Percentiles rank a stretch among this genome's conserved stretches.
These are phyloP conservation scores for Tribolium castaneum DNA, from an alignment of 1,140 invertebrate species.

Conservation along the genomic window DNA sequence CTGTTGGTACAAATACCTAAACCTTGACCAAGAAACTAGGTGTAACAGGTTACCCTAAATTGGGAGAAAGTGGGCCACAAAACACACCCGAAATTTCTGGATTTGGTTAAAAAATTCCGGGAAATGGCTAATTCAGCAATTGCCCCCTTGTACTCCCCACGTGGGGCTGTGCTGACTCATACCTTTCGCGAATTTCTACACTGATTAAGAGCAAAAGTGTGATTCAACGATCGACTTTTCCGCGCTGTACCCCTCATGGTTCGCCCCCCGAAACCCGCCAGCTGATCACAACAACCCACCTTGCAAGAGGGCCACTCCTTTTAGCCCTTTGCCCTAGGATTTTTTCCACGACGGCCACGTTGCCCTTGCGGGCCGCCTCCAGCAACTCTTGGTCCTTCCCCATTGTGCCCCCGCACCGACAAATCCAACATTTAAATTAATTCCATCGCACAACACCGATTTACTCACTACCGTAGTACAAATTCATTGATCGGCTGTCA, in stretches of 20 bases:
- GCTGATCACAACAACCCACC: slow-evolving; percentile 72
- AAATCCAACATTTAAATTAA: slow-evolving; percentile 63
- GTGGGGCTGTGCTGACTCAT: no score
- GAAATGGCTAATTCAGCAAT: background rate
- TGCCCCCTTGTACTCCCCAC: no score
- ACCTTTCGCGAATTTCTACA: no score
- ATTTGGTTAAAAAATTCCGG: background rate
- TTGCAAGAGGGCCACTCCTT: slow-evolving; percentile 92
- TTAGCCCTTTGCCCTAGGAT: slow-evolving; percentile 89
- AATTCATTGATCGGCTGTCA: slow-evolving; percentile 79
- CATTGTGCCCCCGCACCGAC: slow-evolving; percentile 78
- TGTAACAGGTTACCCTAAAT: slow-evolving; percentile 26
- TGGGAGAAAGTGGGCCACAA: background rate
- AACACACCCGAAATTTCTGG: background rate
- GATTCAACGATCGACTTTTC: background rate
- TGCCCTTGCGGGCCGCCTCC: slow-evolving; percentile 93
- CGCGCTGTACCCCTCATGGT: background rate
- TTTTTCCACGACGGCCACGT: slow-evolving; percentile 89
- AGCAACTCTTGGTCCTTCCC: slow-evolving; percentile 96
- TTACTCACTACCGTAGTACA: slow-evolving; percentile 64
- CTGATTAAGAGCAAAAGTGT: no score
- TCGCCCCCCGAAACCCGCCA: slow-evolving; percentile 39
- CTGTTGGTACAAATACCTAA: background rate
- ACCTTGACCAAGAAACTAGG: slow-evolving; percentile 36
- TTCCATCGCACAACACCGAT: slow-evolving; percentile 66